Evolutionary conservation across 1,140 invertebrate genomes (phyloP).

Genomic region (Metopolophium dirhodum): DNA sequence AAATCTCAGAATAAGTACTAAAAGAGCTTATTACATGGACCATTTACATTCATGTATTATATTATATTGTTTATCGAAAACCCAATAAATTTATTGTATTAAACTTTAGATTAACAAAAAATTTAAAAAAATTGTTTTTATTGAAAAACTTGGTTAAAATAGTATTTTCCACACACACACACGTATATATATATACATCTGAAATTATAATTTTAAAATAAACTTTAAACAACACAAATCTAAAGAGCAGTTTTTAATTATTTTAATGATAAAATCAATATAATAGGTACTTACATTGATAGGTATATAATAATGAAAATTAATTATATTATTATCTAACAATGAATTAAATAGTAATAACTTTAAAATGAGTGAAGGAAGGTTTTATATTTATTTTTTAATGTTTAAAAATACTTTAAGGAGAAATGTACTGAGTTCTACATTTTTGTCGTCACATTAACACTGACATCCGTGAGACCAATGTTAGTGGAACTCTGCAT

Average conservation of each 20-base stretch:
- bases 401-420: neutral
- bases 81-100: neutral
- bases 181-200: no score
- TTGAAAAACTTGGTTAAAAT: neutral
- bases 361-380: neutral
- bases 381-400: neutral
- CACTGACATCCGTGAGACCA: neutral
- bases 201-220: neutral
- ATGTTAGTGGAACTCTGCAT: neutral
- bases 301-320: neutral
- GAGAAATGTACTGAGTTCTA: neutral
- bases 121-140: neutral
- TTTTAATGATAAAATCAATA: neutral
- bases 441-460: neutral
- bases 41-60: neutral
- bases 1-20: neutral
- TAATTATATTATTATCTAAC: neutral
- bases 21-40: no score
- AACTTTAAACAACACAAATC: neutral
- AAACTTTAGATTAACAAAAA: neutral
- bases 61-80: neutral
- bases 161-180: no score
- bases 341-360: neutral
- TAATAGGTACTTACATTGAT: neutral
- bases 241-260: neutral